Base-by-base conservation (phyloP, 2,888 invertebrate genomes). In the Parnassius mnemosyne region DNA sequence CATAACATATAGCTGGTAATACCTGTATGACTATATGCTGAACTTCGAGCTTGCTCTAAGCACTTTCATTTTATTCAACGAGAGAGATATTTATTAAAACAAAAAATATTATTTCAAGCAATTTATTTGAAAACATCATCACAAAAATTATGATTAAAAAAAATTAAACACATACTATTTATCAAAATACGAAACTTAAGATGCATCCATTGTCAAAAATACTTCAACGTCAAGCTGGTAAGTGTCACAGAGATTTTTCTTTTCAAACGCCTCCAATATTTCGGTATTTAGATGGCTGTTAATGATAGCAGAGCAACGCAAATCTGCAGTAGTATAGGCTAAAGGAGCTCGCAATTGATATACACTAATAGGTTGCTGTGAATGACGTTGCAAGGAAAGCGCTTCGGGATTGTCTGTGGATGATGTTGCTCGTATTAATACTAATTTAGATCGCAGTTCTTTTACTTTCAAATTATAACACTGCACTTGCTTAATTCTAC, bases 211-310 rank as follows among this genome's bases (percentile, higher is more conserved):
- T 0, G 65, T 61, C 74, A 77, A 75, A 59, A 75, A 78, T 1
- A 67, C 64, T n/a, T 78, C 71, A 1, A 70, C 66, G 44, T 76
- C 76, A 3, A 73, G 47, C 0, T 79, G 58, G 56, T 81, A 85
- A 0, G 80, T 73, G n/a, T 81, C 78, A 55, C 85, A 85, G 2
- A 78, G 68, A 53, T 83, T 83, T 52, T 65, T 77, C 3, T 70
- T 71, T 7, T 80, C 68, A 53, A 78, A 86, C 0, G 51, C 67
- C 12, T 78, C 65, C 7, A 79, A 10, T 3, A 81, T 59, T 0
- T 77, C 71, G 0, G 65, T 64, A 3, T 76, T 74, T 0, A 85
- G 71, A 50, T 81, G 69, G 1, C 69, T 66, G 65, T 87, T 85
- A 10, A 85, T 70, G 16, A 81, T 72, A 9, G 77, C 70, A 1